Conservation (phyloP, 2,113 vertebrate species). For the Nymphicus hollandicus region DNA sequence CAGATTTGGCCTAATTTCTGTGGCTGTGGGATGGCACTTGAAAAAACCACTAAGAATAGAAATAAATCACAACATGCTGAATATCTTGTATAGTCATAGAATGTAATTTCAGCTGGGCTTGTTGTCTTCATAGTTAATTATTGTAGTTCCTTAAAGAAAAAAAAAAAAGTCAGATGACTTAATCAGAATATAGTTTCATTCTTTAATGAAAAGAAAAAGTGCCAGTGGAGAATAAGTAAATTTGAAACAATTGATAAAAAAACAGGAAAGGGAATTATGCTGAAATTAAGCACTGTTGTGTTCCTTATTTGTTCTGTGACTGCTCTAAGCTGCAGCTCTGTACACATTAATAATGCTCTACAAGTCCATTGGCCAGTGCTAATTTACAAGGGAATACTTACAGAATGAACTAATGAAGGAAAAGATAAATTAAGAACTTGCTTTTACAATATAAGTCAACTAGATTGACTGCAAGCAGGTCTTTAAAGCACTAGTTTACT, state of each 20-base stretch:
- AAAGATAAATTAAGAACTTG: background rate
- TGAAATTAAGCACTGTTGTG: background rate
- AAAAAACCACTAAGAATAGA: background rate
- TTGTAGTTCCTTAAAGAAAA: background rate
- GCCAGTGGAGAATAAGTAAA: background rate
- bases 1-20: background rate
- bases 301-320: background rate
- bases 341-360: background rate
- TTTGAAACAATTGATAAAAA: background rate
- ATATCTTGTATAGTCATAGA: background rate
- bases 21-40: background rate
- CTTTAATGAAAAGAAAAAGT: background rate
- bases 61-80: background rate
- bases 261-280: background rate
- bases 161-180: background rate
- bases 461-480: background rate
- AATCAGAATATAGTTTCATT: background rate
- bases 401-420: background rate
- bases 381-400: constrained; percentile 1
- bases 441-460: background rate
- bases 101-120: background rate
- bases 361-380: background rate
- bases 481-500: background rate
- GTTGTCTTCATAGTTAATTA: background rate
- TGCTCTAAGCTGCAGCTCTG: background rate